Percentiles rank a stretch among this genome's conserved stretches.
These are phyloP conservation scores for Cherax quadricarinatus DNA, from an alignment of 1,140 invertebrate species.

Conservation along the genomic window DNA sequence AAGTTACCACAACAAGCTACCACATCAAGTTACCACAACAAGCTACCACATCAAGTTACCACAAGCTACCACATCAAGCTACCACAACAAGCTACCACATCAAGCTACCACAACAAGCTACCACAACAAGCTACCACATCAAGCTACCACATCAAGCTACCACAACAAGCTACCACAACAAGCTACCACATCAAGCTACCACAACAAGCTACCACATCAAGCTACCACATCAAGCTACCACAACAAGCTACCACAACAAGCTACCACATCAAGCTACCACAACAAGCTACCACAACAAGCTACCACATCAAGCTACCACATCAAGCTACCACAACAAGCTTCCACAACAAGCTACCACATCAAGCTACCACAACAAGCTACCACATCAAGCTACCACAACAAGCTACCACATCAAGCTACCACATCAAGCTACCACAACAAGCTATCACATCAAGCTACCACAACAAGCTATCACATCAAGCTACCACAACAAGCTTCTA, in stretches of 20 bases:
- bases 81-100: background rate
- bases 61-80: background rate
- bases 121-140: background rate
- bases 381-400: too few species aligned
- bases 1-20: background rate
- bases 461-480: too few species aligned
- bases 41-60: too few species aligned
- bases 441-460: background rate
- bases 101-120: background rate
- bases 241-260: too few species aligned
- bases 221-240: too few species aligned
- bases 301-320: too few species aligned
- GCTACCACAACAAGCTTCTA: too few species aligned
- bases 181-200: background rate
- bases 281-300: background rate
- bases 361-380: background rate
- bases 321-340: too few species aligned
- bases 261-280: background rate
- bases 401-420: too few species aligned
- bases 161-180: background rate
- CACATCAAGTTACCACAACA: background rate
- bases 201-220: too few species aligned
- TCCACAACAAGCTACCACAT: too few species aligned
- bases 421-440: background rate
- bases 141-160: background rate